Base-by-base conservation (phyloP, 2,113 vertebrate species). In the Ifrita kowaldi region DNA sequence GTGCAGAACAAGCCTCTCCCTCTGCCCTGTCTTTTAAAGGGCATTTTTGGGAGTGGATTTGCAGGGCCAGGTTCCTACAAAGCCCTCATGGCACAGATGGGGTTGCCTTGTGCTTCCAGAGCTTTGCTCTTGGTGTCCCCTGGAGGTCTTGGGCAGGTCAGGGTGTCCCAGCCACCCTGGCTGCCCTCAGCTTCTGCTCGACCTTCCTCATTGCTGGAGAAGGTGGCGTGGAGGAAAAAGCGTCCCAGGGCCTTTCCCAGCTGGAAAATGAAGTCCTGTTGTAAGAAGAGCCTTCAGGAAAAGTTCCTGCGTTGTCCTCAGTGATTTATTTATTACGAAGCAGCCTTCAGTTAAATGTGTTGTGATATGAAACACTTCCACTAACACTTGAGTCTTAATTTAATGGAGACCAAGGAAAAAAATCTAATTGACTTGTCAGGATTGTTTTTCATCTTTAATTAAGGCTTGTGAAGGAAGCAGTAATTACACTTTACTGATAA, bases 321-420 rank as follows among this genome's bases (percentile, higher is more conserved):
- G 76, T 93, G 96, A 90, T 97, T 95, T 96, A 79, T 96, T 93
- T 91, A 82, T 95, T 75, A 57, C 4, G 17, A 53, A 89, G 89
- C 75, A 71, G 84, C 73, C 84, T 88, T 91, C 42, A 50, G 87
- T 93, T 91, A 88, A 95, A 96, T 82, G 79, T 82, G 87, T 84
- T 96, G 90, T 77, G 94, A 93, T 97, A 95, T 90, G 80, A 96
- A 97, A 95, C 93, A 87, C 87, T 96, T 97, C 92, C 95, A 93
- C 79, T 89, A 93, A 95, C 90, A 84, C 87, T 95, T 64, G 79
- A 93, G 60, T 83, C 93, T 91, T 96, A 91, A 96, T 97, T 96
- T 97, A 97, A 95, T 90, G 93, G 87, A 95, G 69, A 90, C 65
- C 44, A 57, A 83, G 64, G 71, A 56, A 53, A 74, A 96, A 95